phyloP scores from a whole-genome alignment of 2,797 vertebrate genomes.

The Chrosomus eos region DNA sequence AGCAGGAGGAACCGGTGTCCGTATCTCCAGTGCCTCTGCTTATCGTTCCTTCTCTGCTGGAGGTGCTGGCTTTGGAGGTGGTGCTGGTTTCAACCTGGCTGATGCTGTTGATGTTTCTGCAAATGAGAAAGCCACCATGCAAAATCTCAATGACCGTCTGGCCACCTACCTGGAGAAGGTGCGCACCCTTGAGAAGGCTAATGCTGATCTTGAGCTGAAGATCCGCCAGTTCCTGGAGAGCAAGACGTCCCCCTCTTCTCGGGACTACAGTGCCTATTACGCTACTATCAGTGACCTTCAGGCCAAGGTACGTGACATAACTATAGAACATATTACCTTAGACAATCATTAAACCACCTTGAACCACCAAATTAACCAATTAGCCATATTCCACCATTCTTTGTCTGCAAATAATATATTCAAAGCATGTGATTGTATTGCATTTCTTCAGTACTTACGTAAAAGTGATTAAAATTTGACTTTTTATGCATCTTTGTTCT shows the following conservation, averaged over 20 bases:
- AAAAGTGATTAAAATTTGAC: neutral
- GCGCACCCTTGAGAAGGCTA: constrained; percentile 79
- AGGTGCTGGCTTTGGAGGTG: neutral
- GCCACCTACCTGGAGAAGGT: constrained; percentile 83
- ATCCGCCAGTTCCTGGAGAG: constrained; percentile 80
- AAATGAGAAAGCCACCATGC: constrained; percentile 79
- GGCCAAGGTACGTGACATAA: constrained; percentile 76
- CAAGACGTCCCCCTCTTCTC: constrained; percentile 63
- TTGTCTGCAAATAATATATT: neutral
- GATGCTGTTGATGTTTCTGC: constrained; percentile 45
- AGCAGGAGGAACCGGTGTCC: constrained; percentile 54
- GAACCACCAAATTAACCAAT: neutral
- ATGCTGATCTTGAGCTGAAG: constrained; percentile 82
- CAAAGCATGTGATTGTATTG: neutral
- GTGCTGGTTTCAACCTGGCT: constrained; percentile 57
- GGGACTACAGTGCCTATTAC: constrained; percentile 76
- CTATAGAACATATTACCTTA: neutral
- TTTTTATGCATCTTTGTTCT: neutral
- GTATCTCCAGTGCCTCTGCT: constrained; percentile 59
- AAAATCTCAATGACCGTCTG: constrained; percentile 85
- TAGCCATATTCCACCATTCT: neutral
- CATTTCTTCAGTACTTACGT: neutral
- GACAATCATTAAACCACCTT: neutral
- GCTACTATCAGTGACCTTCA: constrained; percentile 79
- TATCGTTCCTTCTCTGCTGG: constrained; percentile 36